phyloP scores from a whole-genome alignment of 2,888 invertebrate genomes.

The Prosopocoilus inquinatus region DNA sequence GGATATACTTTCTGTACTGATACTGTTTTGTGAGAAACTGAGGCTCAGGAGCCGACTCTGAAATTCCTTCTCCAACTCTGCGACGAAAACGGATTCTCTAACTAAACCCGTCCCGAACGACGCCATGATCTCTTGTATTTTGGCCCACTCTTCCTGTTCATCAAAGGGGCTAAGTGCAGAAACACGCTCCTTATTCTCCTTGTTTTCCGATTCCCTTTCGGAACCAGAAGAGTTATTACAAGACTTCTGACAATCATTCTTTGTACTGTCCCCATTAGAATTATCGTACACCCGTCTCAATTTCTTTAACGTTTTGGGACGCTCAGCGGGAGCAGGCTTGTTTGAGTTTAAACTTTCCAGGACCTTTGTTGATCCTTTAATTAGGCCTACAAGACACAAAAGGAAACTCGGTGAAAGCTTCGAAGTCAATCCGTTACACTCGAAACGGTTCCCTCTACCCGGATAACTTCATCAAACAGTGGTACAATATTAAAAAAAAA shows the following conservation, averaged over 20 bases:
- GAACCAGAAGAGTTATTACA: slow-evolving; percentile 42
- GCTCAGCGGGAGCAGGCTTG: slow-evolving; percentile 63
- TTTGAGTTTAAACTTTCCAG: slow-evolving; percentile 60
- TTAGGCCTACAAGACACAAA: slow-evolving; percentile 61
- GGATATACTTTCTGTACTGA: slow-evolving; percentile 53
- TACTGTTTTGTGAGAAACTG: slow-evolving; percentile 57
- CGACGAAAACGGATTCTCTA: slow-evolving; percentile 73
- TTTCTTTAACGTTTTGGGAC: slow-evolving; percentile 73
- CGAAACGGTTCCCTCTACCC: too few species aligned
- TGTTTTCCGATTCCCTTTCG: slow-evolving; percentile 52
- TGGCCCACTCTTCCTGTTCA: slow-evolving; percentile 94
- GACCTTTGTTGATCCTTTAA: slow-evolving; percentile 77
- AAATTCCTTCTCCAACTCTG: slow-evolving; percentile 77
- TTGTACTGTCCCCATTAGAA: slow-evolving; percentile 31
- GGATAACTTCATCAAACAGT: too few species aligned
- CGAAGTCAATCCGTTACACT: too few species aligned
- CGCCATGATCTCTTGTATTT: slow-evolving; percentile 94
- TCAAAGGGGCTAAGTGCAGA: slow-evolving; percentile 84
- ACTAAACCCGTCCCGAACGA: slow-evolving; percentile 86
- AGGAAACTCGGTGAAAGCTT: too few species aligned
- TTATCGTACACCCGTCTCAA: slow-evolving; percentile 72
- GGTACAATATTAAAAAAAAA: too few species aligned
- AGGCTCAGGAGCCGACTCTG: slow-evolving; percentile 68
- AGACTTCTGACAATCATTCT: slow-evolving; percentile 43
- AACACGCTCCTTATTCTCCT: slow-evolving; percentile 54